Conservation (phyloP, 2,113 vertebrate genomes). For the Oceanodroma tethys region DNA sequence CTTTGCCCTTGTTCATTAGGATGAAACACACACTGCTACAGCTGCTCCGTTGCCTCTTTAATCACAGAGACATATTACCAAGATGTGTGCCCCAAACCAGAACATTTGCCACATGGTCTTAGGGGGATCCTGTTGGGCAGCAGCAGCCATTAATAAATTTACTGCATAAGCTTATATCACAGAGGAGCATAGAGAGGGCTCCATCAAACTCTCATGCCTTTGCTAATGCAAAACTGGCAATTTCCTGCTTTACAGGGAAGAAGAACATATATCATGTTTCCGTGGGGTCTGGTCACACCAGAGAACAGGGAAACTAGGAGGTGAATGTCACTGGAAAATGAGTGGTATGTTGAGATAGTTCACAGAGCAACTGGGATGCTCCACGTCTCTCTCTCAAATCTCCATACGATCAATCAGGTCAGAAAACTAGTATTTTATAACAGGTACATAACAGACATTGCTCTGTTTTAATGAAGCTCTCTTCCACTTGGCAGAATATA, state of each 20-base stretch:
- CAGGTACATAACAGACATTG: background rate
- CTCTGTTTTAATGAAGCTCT: background rate
- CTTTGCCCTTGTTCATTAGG: background rate
- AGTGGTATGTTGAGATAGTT: background rate
- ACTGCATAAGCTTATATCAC: background rate
- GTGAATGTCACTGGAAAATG: background rate
- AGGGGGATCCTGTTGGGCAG: background rate
- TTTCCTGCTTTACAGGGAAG: background rate
- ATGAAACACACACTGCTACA: background rate
- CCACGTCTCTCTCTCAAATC: background rate
- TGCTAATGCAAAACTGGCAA: background rate
- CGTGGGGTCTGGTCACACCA: background rate
- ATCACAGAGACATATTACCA: background rate
- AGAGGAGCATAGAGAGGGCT: background rate
- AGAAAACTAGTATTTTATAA: background rate
- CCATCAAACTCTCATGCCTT: background rate
- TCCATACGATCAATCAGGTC: background rate
- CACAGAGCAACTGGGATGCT: background rate
- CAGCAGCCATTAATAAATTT: background rate
- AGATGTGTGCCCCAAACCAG: background rate
- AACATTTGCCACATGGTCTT: background rate
- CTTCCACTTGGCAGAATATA: background rate
- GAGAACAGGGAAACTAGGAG: background rate
- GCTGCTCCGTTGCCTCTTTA: background rate
- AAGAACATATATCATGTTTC: background rate